These are phyloP conservation scores for Erpornis zantholeuca DNA, from an alignment of 2,113 vertebrate genomes.

Conservation along the genomic window DNA sequence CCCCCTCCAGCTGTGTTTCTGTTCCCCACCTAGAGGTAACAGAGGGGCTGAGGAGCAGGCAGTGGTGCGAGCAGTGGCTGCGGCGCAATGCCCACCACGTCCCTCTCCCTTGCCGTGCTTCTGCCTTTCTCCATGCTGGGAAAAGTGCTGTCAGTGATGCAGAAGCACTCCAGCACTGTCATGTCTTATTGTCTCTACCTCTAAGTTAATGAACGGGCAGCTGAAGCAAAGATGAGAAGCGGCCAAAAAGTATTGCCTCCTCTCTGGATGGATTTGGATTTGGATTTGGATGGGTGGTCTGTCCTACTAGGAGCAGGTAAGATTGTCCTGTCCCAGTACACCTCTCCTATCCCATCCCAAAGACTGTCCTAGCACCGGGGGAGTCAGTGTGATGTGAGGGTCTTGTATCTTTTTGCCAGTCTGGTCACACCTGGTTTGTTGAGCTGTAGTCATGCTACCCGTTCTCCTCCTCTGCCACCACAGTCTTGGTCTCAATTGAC, in stretches of 20 bases:
- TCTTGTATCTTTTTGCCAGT: neutral
- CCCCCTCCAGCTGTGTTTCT: neutral
- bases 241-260: neutral
- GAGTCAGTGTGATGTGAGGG: fast-evolving
- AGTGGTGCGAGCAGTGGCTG: neutral
- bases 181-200: neutral
- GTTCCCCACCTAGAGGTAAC: neutral
- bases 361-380: neutral
- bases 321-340: neutral
- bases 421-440: neutral
- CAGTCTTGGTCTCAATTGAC: no score
- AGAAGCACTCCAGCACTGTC: neutral
- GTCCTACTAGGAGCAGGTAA: neutral
- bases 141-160: neutral
- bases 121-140: neutral
- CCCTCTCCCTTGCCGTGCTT: neutral
- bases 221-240: neutral
- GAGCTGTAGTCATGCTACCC: neutral
- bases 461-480: neutral
- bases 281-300: neutral
- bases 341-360: neutral
- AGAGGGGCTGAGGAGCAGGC: neutral
- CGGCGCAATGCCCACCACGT: neutral
- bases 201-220: neutral
- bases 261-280: neutral